Evolutionary conservation across 2,888 invertebrate species (phyloP), one percentile per base, ranked within the genome.

Genomic region (Aspidiotus destructor): DNA sequence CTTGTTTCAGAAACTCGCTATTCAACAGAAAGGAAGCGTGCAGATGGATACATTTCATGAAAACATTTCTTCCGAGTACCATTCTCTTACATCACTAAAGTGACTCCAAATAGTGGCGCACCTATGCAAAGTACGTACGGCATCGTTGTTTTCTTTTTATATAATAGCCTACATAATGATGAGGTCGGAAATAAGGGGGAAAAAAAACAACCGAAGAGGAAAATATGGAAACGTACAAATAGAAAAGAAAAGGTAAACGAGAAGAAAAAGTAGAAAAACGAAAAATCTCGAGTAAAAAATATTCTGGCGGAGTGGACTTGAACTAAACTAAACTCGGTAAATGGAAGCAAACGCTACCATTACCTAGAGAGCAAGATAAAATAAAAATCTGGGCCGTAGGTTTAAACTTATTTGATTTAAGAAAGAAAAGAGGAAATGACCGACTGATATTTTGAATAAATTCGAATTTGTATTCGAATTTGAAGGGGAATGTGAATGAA

Each of bases 41-140:
- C 58, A 58, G 65, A 48, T 65, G 65, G 58, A 65, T 65, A 63
- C 53, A 63, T 63, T 53, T 52, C 63, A 63, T 52, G 53, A 63
- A 63, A 63, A 53, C 53, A 63, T 63, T 63, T 63, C 28, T 28
- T 28, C 53, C 63, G 53, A 63, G 63, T 63, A 53, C 63, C 53
- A 53, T 53, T 63, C 53, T 63, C 40, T 53, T 28, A 28, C 28
- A 28, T 63, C 63, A 52, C 63, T 52, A 53, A 63, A 63, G 63
- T 15, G 63, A 63, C 63, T 63, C 63, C 63, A 63, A 63, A 63
- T 63, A 63, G 53, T 63, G 63, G 63, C 63, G 63, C 53, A 63
- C 63, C 53, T 63, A 53, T 63, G 63, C 41, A 63, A 63, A 63
- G 53, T 41, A 28, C 28, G 28, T 28, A 63, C 63, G 15, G 63